Conservation (phyloP, 2,113 vertebrate genomes). For the Balaeniceps rex region DNA sequence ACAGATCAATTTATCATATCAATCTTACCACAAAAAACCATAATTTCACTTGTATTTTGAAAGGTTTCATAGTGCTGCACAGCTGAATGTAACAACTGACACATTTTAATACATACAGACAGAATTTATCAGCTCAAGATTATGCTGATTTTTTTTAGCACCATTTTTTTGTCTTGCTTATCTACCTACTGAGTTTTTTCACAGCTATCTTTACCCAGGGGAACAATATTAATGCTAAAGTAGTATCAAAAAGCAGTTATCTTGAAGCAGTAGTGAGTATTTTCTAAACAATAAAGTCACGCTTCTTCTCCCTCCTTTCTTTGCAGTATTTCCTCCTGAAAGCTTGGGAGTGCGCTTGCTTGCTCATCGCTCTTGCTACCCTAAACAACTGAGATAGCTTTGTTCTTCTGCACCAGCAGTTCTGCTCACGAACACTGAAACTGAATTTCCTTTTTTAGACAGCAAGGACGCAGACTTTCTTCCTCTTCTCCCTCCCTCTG, state of each 20-base stretch:
- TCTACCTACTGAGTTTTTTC: not conserved
- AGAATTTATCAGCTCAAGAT: not conserved
- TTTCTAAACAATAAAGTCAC: slow-evolving; percentile 1
- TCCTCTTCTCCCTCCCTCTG: slow-evolving; percentile 38
- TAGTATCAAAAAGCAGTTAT: slow-evolving; percentile 1
- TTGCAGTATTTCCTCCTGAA: slow-evolving; percentile 19
- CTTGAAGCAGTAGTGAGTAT: not conserved
- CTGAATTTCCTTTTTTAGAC: slow-evolving; percentile 63
- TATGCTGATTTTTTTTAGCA: not conserved
- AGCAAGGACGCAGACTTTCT: slow-evolving; percentile 47
- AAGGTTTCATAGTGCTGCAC: not conserved
- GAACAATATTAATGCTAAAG: not conserved
- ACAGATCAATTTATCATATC: not conserved
- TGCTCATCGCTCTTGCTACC: slow-evolving; percentile 40
- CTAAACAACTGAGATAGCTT: slow-evolving; percentile 45
- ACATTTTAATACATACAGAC: not conserved
- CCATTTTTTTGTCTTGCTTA: not conserved
- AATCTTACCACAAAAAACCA: not conserved
- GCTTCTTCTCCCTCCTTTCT: not conserved
- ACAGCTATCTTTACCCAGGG: not conserved
- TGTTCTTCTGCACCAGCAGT: slow-evolving; percentile 50
- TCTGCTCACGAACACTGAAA: slow-evolving; percentile 29
- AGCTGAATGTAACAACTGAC: not conserved
- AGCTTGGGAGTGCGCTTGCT: not conserved
- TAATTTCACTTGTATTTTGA: not conserved